Conservation (phyloP, 2,888 invertebrate genomes). For the Taenaris catops region DNA sequence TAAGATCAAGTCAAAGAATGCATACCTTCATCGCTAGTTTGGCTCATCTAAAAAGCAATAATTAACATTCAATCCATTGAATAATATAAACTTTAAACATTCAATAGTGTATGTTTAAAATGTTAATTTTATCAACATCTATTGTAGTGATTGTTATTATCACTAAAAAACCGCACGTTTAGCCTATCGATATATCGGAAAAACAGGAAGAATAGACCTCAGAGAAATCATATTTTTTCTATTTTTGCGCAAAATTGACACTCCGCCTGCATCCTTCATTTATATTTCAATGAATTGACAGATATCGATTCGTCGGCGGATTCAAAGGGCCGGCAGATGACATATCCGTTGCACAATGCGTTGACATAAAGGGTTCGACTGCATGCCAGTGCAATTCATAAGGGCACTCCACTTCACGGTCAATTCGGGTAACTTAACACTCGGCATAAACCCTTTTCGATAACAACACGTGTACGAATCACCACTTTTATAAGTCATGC, state of each 20-base stretch:
- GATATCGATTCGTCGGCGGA: slow-evolving; percentile 47
- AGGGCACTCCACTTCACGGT: slow-evolving; percentile 58
- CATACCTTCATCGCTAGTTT: too few species aligned
- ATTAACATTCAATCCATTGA: too few species aligned
- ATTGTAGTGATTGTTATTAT: not conserved
- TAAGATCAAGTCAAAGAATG: too few species aligned
- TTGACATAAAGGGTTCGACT: slow-evolving; percentile 65
- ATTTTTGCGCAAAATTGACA: slow-evolving; percentile 12
- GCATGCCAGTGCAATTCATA: slow-evolving; percentile 73
- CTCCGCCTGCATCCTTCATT: slow-evolving; percentile 21
- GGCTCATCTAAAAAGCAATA: too few species aligned
- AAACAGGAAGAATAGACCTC: not conserved
- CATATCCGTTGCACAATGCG: slow-evolving; percentile 69
- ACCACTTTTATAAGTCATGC: too few species aligned
- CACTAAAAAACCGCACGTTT: too few species aligned
- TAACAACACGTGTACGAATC: slow-evolving; percentile 55
- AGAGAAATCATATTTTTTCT: not conserved
- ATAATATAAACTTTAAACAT: too few species aligned
- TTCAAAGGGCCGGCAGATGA: slow-evolving; percentile 71
- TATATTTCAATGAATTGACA: slow-evolving; percentile 24
- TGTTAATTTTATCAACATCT: not conserved
- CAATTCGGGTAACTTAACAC: slow-evolving; percentile 63
- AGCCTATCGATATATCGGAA: not conserved
- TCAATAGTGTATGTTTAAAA: too few species aligned
- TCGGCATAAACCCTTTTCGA: slow-evolving; percentile 46